These are phyloP conservation scores for Amphibalanus amphitrite DNA, from an alignment of 1,140 invertebrate species.

Conservation along the genomic window DNA sequence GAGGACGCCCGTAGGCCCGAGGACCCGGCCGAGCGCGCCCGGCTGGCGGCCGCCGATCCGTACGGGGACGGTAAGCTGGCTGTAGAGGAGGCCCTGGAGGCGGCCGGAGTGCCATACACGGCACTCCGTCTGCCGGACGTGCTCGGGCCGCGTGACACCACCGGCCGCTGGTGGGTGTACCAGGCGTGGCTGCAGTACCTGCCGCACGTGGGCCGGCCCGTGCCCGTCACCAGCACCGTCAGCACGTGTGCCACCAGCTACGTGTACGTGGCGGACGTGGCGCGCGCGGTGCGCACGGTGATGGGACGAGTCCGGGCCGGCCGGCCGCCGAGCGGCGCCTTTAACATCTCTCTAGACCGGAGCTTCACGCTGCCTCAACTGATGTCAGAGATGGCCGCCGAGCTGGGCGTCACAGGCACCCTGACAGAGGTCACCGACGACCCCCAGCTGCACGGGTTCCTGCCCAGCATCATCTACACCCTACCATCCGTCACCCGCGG, in stretches of 20 bases:
- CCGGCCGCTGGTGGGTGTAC: constrained; percentile 32
- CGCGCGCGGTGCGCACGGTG: constrained; percentile 22
- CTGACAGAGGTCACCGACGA: no score
- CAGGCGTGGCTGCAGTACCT: constrained; percentile 30
- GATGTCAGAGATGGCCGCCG: constrained; percentile 21
- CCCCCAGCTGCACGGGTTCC: no score
- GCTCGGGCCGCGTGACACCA: constrained; percentile 31
- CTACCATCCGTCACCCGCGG: constrained; percentile 31
- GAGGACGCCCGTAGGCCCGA: constrained; percentile 9
- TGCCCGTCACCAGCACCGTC: constrained; percentile 24
- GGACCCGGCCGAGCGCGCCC: constrained; percentile 8
- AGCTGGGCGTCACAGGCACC: constrained; percentile 15
- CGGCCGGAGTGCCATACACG: constrained; percentile 12
- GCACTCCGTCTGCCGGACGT: constrained; percentile 32
- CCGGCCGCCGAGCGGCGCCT: constrained; percentile 22
- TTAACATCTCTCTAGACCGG: constrained; percentile 28
- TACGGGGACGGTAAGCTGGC: constrained; percentile 12
- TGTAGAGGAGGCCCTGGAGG: constrained; percentile 8
- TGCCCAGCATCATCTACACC: constrained; percentile 15
- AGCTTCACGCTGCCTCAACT: constrained; percentile 20
- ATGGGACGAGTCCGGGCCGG: constrained; percentile 17
- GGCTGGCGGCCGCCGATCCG: constrained; percentile 6
- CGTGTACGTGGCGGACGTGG: constrained; percentile 31
- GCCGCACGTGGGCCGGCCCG: constrained; percentile 20
- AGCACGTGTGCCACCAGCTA: constrained; percentile 26